phyloP scores from a whole-genome alignment of 2,113 vertebrate genomes.

The Octodon degus region DNA sequence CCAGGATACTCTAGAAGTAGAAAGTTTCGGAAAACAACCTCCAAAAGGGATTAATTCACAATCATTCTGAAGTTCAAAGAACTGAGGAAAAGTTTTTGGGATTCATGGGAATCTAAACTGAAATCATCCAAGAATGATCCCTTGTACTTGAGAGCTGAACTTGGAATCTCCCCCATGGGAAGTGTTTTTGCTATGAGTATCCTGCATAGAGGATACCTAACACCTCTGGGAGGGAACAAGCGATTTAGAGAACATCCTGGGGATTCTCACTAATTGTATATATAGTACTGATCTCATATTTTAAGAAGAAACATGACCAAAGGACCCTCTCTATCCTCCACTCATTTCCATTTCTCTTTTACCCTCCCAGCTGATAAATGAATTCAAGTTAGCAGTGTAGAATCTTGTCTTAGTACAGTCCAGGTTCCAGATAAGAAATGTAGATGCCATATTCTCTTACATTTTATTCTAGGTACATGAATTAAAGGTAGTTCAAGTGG shows the following conservation, averaged over 20 bases:
- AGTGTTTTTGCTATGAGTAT: constrained; percentile 40
- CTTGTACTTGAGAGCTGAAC: neutral
- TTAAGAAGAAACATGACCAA: neutral
- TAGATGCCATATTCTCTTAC: neutral
- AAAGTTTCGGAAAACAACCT: neutral
- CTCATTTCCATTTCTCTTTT: neutral
- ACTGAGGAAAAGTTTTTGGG: neutral
- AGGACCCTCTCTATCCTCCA: neutral
- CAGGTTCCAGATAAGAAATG: neutral
- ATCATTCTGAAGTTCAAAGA: neutral
- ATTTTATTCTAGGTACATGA: neutral
- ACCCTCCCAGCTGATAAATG: neutral
- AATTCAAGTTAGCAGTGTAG: neutral
- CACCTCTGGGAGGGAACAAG: constrained; percentile 59
- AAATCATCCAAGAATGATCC: constrained; percentile 25
- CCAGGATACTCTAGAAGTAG: neutral
- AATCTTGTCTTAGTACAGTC: constrained; percentile 39
- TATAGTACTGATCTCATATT: neutral
- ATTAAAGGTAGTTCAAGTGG: neutral
- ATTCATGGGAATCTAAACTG: constrained; percentile 27
- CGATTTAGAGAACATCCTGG: constrained; percentile 64
- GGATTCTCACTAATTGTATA: neutral
- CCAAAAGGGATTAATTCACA: neutral
- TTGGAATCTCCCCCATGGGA: constrained; percentile 72
- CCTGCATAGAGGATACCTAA: neutral